Conservation (phyloP, 2,888 invertebrate species). For the Cotesia congregata region DNA sequence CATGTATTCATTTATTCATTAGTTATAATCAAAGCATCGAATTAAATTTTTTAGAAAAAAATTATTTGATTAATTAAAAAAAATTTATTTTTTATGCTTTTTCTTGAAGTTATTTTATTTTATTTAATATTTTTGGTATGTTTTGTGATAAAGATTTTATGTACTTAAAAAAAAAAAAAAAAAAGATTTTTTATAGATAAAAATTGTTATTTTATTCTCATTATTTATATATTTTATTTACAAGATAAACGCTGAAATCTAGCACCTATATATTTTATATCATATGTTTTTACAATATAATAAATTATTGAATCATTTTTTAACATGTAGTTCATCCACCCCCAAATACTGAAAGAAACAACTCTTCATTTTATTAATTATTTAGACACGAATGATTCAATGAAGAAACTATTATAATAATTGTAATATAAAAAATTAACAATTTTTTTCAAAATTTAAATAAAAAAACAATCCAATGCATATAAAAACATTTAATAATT, state of each 20-base stretch:
- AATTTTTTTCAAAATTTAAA: neutral
- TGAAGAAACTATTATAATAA: neutral
- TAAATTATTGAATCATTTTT: constrained; percentile 48
- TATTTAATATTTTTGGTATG: too few species aligned
- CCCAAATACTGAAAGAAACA: constrained; percentile 24
- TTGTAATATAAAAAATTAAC: neutral
- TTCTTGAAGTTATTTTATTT: too few species aligned
- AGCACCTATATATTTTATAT: constrained; percentile 48
- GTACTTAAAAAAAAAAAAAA: constrained; percentile 35
- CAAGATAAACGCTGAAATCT: constrained; percentile 49
- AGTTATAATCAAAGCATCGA: neutral
- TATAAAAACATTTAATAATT: constrained; percentile 28
- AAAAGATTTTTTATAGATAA: constrained; percentile 33
- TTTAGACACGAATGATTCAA: neutral
- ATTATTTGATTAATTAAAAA: too few species aligned
- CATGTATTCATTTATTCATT: constrained; percentile 40
- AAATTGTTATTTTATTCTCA: constrained; percentile 29
- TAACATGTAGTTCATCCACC: constrained; percentile 29
- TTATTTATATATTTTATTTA: constrained; percentile 49
- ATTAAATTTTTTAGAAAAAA: too few species aligned
- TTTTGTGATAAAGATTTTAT: neutral
- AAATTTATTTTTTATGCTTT: too few species aligned
- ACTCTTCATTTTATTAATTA: neutral
- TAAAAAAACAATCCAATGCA: constrained; percentile 15
- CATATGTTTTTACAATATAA: constrained; percentile 53